phyloP scores from a whole-genome alignment of 2,113 vertebrate genomes.

The Forbesichthys papilliferus region DNA sequence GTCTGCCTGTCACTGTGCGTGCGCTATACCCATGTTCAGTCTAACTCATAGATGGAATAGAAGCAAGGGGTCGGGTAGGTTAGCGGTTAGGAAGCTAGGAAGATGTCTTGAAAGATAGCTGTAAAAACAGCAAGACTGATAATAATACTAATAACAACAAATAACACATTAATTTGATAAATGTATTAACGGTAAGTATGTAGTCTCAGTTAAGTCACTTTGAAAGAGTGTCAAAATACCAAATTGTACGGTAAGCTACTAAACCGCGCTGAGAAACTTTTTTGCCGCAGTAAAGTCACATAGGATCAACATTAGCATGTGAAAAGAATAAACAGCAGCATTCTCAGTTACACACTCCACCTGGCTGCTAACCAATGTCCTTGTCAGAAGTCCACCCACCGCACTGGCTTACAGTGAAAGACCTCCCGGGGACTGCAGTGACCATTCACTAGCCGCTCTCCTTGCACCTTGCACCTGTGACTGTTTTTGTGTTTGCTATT shows the following conservation, averaged over 20 bases:
- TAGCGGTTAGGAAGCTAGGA: too few relatives aligned
- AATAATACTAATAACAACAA: too few relatives aligned
- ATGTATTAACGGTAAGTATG: too few relatives aligned
- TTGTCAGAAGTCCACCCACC: conserved; percentile 82
- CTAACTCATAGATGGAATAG: too few relatives aligned
- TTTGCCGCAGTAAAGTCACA: conserved; percentile 77
- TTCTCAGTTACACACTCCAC: conserved; percentile 82
- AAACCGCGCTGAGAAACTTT: conserved; percentile 55
- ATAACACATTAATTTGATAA: too few relatives aligned
- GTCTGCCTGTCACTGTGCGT: too few relatives aligned
- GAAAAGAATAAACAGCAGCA: conserved; percentile 80
- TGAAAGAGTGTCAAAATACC: conserved; percentile 29
- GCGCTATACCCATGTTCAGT: too few relatives aligned
- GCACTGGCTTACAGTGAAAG: conserved; percentile 80
- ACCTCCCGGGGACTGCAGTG: conserved; percentile 80
- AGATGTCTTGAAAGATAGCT: too few relatives aligned
- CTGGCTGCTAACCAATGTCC: conserved; percentile 78
- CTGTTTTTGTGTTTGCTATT: conserved; percentile 82
- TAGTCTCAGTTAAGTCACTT: too few relatives aligned
- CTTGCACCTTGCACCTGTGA: conserved; percentile 83
- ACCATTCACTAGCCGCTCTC: conserved; percentile 80
- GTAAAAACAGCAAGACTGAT: too few relatives aligned
- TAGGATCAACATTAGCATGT: conserved; percentile 79
- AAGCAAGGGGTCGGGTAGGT: too few relatives aligned
- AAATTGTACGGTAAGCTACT: conserved; percentile 43